Base-by-base conservation (phyloP, 1,140 invertebrate species). In the Pachyrhynchus sulphureomaculatus region DNA sequence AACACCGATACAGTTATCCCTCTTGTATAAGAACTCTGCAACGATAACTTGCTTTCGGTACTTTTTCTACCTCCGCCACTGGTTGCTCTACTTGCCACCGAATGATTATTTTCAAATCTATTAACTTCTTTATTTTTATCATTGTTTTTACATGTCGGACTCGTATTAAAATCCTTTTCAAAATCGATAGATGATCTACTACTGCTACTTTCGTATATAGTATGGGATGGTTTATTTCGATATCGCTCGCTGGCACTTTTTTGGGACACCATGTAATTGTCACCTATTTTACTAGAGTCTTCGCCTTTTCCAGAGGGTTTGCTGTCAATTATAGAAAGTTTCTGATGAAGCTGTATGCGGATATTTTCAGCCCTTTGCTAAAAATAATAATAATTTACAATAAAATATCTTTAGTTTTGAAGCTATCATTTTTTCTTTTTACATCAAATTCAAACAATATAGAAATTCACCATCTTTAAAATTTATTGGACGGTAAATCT, bases 1-100 rank as follows among this genome's bases (percentile, higher is more conserved):
- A 67, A 68, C 0, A 63, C 42, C 4, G 58, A 60, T 12, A 47
- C 33, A 26, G 56, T 17, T 0, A 59, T 36, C 2, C 44, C 45
- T 24, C 15, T 47, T 3, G 24, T 13, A 17, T 9, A 47, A 48
- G 10, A 58, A 58, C 41, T 49, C 29, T 34, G 44, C 17, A 34
- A 51, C 5, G 45, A 32, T 24, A 59, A 20, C 9, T 41, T n/a
- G 20, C 41, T 55, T 9, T 18, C 21, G 4, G 20, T 13, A 23
- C 37, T 54, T 10, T 29, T 18, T 34, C 42, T 47, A 6, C 37
- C 49, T 20, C n/a, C 23, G 8, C 13, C 41, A n/a, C 13, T 47
- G 21, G 17, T 42, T 9, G 23, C 17, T 5, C 21, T 42, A 41
- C 39, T 41, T 24, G 3, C 12, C 10, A 4, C 23, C 1, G 12